phyloP scores from a whole-genome alignment of 92 coral and sea anemone species.

The Epizoanthus rinbou region DNA sequence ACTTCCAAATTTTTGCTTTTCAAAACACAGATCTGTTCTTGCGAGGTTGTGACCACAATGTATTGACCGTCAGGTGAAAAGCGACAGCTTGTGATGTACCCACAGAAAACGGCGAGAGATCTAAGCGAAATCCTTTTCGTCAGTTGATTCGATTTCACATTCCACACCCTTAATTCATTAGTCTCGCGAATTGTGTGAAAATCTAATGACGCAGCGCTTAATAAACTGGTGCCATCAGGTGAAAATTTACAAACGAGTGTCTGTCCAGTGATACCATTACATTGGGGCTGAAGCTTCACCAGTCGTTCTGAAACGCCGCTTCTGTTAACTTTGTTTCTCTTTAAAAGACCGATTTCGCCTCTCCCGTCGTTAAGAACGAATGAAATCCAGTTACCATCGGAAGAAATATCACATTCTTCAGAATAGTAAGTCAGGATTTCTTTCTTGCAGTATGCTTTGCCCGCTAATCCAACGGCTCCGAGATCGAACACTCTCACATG shows the following conservation, averaged over 20 bases:
- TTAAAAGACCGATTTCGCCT: slow-evolving; percentile 85
- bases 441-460: slow-evolving; percentile 56
- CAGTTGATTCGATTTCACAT: slow-evolving; percentile 79
- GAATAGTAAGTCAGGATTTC: slow-evolving; percentile 85
- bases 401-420: slow-evolving; percentile 85
- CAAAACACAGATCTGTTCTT: slow-evolving; percentile 84
- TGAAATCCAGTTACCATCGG: slow-evolving; percentile 82
- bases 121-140: slow-evolving; percentile 75
- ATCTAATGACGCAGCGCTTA: slow-evolving; percentile 86
- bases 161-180: slow-evolving; percentile 88
- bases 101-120: slow-evolving; percentile 88
- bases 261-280: slow-evolving; percentile 88
- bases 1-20: slow-evolving; percentile 77
- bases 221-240: slow-evolving; percentile 73
- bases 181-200: slow-evolving; percentile 90
- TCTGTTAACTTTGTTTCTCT: slow-evolving; percentile 62
- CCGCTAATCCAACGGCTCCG: slow-evolving; percentile 40
- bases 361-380: slow-evolving; percentile 78
- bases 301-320: slow-evolving; percentile 77
- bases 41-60: slow-evolving; percentile 83
- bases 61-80: slow-evolving; percentile 89
- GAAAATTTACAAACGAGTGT: slow-evolving; percentile 86
- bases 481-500: slow-evolving; percentile 83
- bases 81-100: slow-evolving; percentile 86
- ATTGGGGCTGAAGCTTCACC: slow-evolving; percentile 81